Base-by-base conservation (phyloP, 2,888 invertebrate genomes). In the Lathronympha strigana region DNA sequence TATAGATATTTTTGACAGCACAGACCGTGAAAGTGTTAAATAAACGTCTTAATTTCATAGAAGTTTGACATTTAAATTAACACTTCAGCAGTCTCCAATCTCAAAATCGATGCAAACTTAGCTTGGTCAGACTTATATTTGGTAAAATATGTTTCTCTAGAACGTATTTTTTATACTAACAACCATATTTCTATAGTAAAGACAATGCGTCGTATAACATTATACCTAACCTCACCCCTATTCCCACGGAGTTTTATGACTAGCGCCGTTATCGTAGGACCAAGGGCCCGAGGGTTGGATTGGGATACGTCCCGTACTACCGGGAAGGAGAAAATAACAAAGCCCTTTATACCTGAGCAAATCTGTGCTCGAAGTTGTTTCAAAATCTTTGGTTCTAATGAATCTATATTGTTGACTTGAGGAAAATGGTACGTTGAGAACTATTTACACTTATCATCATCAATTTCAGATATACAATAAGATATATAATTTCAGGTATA, bases 321-420 rank as follows among this genome's bases (percentile, higher is more conserved):
- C 54, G 54, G 45, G 62, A 62, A 62, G 62, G 53, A 33, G 53
- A 21, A 1, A 2, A 40, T 61, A 61, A 61, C 61, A 61, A 60
- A 49, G 28, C 28, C 31, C 13, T 19, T 38, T 50, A 50, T 61
- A 61, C 40, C 61, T 61, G 50, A 38, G 19, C 17, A 28, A n/a
- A 49, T 40, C 38, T 25, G 17, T 54, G n/a, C 31, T 28, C 15
- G 15, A 25, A 15, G 13, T 50, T 31, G 23, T 23, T 53, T 36
- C 19, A 36, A 33, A 53, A 6, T 21, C 4, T 9, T n/a, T 47
- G 8, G 4, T 1, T 31, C 1, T 15, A 15, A n/a, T n/a, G n/a
- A n/a, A n/a, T n/a, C n/a, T n/a, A n/a, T n/a, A n/a, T n/a, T n/a
- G n/a, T n/a, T n/a, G n/a, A n/a, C n/a, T n/a, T n/a, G n/a, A n/a